Percentiles rank a stretch among this genome's conserved stretches.
These are phyloP conservation scores for western clawed frog (Xenopus tropicalis) DNA, from an alignment of 2,113 vertebrate genomes.

Conservation along the genomic window DNA sequence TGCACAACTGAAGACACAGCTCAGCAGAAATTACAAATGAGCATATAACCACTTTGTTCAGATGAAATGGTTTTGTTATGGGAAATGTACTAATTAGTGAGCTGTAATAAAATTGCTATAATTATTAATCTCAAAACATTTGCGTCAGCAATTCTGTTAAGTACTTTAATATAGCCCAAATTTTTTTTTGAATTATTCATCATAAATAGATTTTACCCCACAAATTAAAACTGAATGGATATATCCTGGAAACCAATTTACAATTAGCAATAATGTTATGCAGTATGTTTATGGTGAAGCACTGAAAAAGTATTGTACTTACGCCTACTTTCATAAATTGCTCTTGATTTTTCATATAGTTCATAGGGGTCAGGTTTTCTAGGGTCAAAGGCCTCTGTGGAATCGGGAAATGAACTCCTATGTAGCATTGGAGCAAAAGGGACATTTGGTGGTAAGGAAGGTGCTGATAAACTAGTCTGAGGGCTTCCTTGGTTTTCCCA, in stretches of 20 bases:
- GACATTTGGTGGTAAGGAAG: slow-evolving; percentile 79
- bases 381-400: slow-evolving; percentile 89
- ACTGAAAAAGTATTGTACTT: slow-evolving; percentile 74
- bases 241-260: background rate
- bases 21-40: slow-evolving; percentile 10
- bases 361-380: slow-evolving; percentile 93
- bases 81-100: background rate
- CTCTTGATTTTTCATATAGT: slow-evolving; percentile 95
- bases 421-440: slow-evolving; percentile 84
- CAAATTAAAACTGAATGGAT: background rate
- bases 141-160: background rate
- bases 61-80: background rate
- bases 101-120: background rate
- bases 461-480: slow-evolving; percentile 84
- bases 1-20: background rate
- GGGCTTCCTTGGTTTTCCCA: slow-evolving; percentile 92
- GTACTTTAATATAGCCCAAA: background rate
- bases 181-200: background rate
- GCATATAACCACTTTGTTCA: slow-evolving; percentile 2
- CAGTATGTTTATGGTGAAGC: background rate
- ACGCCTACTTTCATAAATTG: slow-evolving; percentile 99
- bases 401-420: slow-evolving; percentile 88
- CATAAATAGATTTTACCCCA: background rate
- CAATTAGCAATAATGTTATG: background rate
- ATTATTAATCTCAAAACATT: background rate